phyloP scores from a whole-genome alignment of 2,113 vertebrate genomes.

The Loxodonta africana region DNA sequence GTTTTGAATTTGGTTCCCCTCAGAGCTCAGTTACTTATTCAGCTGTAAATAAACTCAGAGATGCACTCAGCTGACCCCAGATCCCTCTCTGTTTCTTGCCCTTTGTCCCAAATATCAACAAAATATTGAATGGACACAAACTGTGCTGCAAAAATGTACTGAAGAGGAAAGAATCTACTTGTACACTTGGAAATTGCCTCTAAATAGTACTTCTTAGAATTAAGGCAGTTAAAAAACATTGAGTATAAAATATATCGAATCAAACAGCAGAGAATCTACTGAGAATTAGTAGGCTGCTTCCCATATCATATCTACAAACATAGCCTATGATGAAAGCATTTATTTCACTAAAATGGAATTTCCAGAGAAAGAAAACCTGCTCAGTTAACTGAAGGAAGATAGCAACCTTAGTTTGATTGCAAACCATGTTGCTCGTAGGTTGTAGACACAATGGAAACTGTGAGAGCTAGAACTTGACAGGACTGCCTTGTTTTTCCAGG shows the following conservation, averaged over 20 bases:
- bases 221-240: slow-evolving; percentile 41
- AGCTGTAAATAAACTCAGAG: slow-evolving; percentile 70
- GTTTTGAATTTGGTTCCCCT: background rate
- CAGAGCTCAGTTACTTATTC: slow-evolving; percentile 64
- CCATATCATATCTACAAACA: background rate
- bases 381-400: slow-evolving; percentile 66
- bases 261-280: background rate
- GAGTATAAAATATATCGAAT: slow-evolving; percentile 39
- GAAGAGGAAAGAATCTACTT: slow-evolving; percentile 68
- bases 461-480: background rate
- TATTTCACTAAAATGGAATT: slow-evolving; percentile 28
- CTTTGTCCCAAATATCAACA: slow-evolving; percentile 60
- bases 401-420: slow-evolving; percentile 69
- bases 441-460: background rate
- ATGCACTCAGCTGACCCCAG: slow-evolving; percentile 26
- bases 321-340: background rate
- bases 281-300: slow-evolving; percentile 38
- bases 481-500: background rate
- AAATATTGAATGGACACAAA: slow-evolving; percentile 80
- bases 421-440: slow-evolving; percentile 75
- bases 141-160: slow-evolving; percentile 67
- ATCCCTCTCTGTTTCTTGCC: slow-evolving; percentile 47
- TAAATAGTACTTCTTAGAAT: slow-evolving; percentile 22
- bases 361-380: slow-evolving; percentile 72
- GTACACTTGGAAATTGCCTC: slow-evolving; percentile 4